phyloP scores from a whole-genome alignment of 2,113 vertebrate genomes.

The Xiphorhynchus elegans region DNA sequence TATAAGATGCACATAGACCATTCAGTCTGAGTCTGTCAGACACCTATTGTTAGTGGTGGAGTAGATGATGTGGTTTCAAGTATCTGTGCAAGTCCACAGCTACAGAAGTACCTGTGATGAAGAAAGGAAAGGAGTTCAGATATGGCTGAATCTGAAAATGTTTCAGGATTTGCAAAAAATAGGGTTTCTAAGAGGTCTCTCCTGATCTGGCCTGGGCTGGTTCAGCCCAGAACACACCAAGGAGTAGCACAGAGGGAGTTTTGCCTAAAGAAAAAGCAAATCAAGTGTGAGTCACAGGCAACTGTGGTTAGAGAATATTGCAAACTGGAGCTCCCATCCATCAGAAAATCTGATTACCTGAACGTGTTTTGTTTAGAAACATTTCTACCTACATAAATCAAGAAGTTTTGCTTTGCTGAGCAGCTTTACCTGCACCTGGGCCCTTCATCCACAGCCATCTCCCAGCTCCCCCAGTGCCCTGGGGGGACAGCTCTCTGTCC shows the following conservation, averaged over 20 bases:
- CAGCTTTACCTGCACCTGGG: not conserved
- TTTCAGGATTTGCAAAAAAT: not conserved
- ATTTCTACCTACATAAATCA: not conserved
- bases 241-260: not conserved
- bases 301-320: not conserved
- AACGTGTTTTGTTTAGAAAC: not conserved
- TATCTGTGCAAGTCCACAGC: not conserved
- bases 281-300: not conserved
- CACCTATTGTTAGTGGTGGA: rapidly evolving
- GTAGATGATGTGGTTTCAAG: not conserved
- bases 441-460: rapidly evolving
- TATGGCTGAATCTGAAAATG: not conserved
- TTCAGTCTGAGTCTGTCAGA: not conserved
- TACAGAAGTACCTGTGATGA: not conserved
- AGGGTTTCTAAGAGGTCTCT: not conserved
- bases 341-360: conserved; percentile 8
- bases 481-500: not conserved
- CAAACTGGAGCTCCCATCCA: not conserved
- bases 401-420: not conserved
- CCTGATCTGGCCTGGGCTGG: not conserved
- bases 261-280: not conserved
- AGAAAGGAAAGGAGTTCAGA: not conserved
- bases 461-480: not conserved
- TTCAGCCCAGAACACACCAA: not conserved
- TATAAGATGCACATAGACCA: not conserved